Evolutionary conservation across 2,113 vertebrate genomes (phyloP), one percentile per base, ranked within the genome.

Genomic region (Cyanocitta stelleri): DNA sequence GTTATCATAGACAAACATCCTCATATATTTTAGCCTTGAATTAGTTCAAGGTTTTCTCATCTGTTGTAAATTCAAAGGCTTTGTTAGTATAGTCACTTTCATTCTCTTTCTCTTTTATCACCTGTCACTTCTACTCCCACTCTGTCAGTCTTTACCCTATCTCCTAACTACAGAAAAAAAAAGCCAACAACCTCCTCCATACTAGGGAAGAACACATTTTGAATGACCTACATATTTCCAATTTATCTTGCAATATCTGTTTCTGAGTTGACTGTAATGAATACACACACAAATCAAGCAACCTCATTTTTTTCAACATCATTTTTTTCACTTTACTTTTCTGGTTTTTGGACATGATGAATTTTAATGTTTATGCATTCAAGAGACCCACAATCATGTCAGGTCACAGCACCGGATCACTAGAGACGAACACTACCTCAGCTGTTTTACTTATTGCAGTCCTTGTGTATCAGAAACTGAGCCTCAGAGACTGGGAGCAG

Each of bases 31-130:
- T 75, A 78, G 35, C 13, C 59, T 80, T 82, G 64, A 92, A 92
- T 94, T 95, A 93, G 71, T 85, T 91, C 59, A 55, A 52, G 49
- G 66, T 90, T 76, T 81, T 96, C 85, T 91, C 39, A 88, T 90
- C 67, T 90, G 41, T 73, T 94, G 59, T 59, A 93, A 82, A 89
- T 94, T 94, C 90, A 95, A 91, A 91, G 56, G 54, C 66, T 94
- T 95, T 91, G 87, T 90, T 89, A 90, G 64, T 85, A 61, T 62
- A 93, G 79, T 91, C 81, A 85, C 73, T 95, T 96, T 68, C 44
- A 69, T 90, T 96, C 55, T 89, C 63, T 54, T 93, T 83, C 35
- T 75, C 85, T 96, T 95, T 95, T 62, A 91, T 90, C 69, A 93
- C 62, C 55, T 95, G 88, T 79, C n/a, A 7, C 62, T 89, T 93